Percentiles rank a stretch among this genome's conserved stretches.
phyloP scores from a whole-genome alignment of 2,888 invertebrate species.

The Philhelius pedissequus region DNA sequence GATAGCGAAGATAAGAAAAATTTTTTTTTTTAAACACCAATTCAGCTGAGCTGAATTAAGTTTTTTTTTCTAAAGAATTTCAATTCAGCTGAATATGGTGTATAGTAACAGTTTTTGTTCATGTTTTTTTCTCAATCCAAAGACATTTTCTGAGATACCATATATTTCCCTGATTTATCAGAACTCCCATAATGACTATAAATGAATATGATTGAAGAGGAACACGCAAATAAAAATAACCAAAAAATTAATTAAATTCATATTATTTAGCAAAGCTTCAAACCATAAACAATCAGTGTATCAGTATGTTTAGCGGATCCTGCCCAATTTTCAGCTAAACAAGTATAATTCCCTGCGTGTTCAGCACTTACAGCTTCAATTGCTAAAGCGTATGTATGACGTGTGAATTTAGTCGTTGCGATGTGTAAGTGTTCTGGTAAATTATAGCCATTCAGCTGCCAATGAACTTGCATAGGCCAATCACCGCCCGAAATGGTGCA shows the following conservation, averaged over 20 bases:
- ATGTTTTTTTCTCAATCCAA: not conserved
- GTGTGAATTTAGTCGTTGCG: conserved; percentile 71
- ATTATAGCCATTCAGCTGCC: conserved; percentile 80
- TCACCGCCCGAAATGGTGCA: conserved; percentile 80
- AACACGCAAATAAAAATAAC: not conserved
- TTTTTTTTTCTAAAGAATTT: not conserved
- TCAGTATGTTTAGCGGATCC: conserved; percentile 81
- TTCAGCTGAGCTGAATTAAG: not conserved
- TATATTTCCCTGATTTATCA: not conserved
- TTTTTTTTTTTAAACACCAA: not conserved
- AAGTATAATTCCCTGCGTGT: conserved; percentile 83
- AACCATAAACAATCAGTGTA: conserved; percentile 82
- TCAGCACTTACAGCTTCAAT: conserved; percentile 82
- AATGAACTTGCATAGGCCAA: conserved; percentile 81
- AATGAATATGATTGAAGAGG: not conserved
- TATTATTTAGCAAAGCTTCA: conserved; percentile 73
- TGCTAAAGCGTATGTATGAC: conserved; percentile 71
- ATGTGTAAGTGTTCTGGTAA: conserved; percentile 71
- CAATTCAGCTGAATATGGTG: not conserved
- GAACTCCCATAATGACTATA: not conserved
- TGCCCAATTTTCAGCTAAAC: conserved; percentile 81
- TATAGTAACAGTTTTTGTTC: not conserved
- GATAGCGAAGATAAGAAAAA: not conserved
- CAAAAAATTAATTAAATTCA: not conserved
- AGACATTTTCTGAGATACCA: not conserved